Conservation (phyloP, 2,113 vertebrate species). For the Oncorhynchus masou region DNA sequence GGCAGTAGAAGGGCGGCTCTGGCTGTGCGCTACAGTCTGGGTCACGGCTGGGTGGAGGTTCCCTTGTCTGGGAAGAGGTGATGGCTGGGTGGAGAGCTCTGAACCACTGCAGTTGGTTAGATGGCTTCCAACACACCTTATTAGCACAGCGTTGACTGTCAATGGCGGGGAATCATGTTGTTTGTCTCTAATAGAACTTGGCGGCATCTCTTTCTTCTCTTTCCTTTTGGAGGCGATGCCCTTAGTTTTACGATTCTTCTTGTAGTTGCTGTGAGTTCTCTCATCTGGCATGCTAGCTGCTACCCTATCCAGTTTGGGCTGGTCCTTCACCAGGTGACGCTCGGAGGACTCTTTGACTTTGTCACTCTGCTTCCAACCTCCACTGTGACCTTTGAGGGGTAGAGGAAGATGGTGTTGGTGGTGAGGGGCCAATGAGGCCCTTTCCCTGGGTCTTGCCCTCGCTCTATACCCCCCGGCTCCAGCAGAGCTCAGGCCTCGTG, state of each 20-base stretch:
- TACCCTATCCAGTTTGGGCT: not conserved
- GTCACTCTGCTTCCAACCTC: conserved; percentile 27
- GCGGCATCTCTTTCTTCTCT: conserved; percentile 28
- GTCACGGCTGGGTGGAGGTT: conserved; percentile 14
- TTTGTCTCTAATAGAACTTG: conserved; percentile 10
- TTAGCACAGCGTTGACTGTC: conserved; percentile 9
- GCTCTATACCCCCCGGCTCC: conserved; percentile 18
- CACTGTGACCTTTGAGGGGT: conserved; percentile 20
- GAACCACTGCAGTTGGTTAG: conserved; percentile 37
- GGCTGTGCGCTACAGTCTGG: conserved; percentile 4
- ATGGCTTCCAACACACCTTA: conserved; percentile 30
- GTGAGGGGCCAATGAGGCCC: not conserved
- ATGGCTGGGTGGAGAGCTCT: conserved; percentile 29
- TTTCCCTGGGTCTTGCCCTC: conserved; percentile 8
- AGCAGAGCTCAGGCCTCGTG: conserved; percentile 45
- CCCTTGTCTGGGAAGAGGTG: conserved; percentile 28
- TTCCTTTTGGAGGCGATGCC: conserved; percentile 8
- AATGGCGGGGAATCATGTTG: conserved; percentile 3
- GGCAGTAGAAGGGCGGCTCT: conserved; percentile 10
- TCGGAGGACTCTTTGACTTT: conserved; percentile 26
- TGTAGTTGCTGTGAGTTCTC: conserved; percentile 23
- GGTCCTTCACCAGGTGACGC: conserved; percentile 12
- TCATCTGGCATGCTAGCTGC: not conserved
- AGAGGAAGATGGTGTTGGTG: not conserved
- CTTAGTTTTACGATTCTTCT: conserved; percentile 18